phyloP scores from a whole-genome alignment of 2,888 invertebrate genomes.

The Mimachlamys varia region DNA sequence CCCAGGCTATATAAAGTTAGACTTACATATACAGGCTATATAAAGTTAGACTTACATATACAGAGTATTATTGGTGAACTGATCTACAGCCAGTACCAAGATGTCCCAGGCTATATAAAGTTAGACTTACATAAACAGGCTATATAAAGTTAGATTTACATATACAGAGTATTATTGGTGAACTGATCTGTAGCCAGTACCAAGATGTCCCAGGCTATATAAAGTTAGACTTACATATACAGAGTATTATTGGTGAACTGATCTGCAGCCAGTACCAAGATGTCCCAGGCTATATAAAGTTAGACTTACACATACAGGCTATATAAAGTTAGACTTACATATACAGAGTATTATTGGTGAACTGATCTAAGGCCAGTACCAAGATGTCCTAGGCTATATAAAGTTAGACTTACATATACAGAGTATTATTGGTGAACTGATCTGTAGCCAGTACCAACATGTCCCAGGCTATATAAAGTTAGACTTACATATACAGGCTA shows the following conservation, averaged over 20 bases:
- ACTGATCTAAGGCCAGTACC: conserved; percentile 61
- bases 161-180: conserved; percentile 64
- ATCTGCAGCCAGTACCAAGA: conserved; percentile 67
- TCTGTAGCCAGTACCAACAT: conserved; percentile 67
- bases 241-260: conserved; percentile 60
- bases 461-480: conserved; percentile 85
- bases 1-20: conserved; percentile 86
- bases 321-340: conserved; percentile 54
- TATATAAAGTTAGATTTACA: conserved; percentile 52
- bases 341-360: conserved; percentile 64
- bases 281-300: conserved; percentile 85
- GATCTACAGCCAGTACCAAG: conserved; percentile 66
- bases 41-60: conserved; percentile 60
- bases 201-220: conserved; percentile 83
- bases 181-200: conserved; percentile 61
- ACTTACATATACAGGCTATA: too few species aligned
- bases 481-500: too few species aligned
- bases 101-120: conserved; percentile 85
- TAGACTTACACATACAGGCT: too few species aligned
- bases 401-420: conserved; percentile 79
- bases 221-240: conserved; percentile 80
- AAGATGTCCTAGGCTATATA: conserved; percentile 84
- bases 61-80: conserved; percentile 60
- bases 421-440: conserved; percentile 57
- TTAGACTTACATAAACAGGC: too few species aligned